Conservation (phyloP, 2,797 vertebrate species). For the Rhyacichthys aspro region DNA sequence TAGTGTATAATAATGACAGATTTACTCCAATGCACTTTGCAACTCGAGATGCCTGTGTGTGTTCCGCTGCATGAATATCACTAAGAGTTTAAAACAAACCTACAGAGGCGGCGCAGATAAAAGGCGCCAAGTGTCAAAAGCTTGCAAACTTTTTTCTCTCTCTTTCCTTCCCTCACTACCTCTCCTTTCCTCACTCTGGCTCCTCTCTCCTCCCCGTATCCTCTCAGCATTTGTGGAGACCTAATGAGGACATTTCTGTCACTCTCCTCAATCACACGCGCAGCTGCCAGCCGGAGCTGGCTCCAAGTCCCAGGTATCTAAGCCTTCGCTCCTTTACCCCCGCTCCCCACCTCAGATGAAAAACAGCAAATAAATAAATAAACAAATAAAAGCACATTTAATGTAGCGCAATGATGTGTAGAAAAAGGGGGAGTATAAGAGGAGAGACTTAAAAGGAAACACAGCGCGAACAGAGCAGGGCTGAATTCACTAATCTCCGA, state of each 20-base stretch:
- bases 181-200: slow-evolving; percentile 39
- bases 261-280: slow-evolving; percentile 81
- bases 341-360: slow-evolving; percentile 58
- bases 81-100: slow-evolving; percentile 73
- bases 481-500: slow-evolving; percentile 83
- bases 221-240: slow-evolving; percentile 76
- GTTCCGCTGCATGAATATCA: slow-evolving; percentile 54
- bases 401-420: slow-evolving; percentile 70
- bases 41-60: slow-evolving; percentile 30
- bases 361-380: slow-evolving; percentile 80
- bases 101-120: slow-evolving; percentile 73
- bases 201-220: slow-evolving; percentile 55
- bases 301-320: slow-evolving; percentile 78
- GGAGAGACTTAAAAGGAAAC: slow-evolving; percentile 78
- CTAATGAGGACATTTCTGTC: slow-evolving; percentile 88
- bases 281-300: slow-evolving; percentile 70
- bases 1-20: slow-evolving; percentile 76
- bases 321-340: slow-evolving; percentile 57
- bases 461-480: slow-evolving; percentile 72
- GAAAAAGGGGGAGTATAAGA: slow-evolving; percentile 70
- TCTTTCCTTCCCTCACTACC: slow-evolving; percentile 36
- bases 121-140: slow-evolving; percentile 80
- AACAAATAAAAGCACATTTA: slow-evolving; percentile 81
- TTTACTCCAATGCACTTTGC: slow-evolving; percentile 57
- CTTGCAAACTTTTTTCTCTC: slow-evolving; percentile 73